Conservation (phyloP, 2,888 invertebrate genomes). For the Idaea biselata region DNA sequence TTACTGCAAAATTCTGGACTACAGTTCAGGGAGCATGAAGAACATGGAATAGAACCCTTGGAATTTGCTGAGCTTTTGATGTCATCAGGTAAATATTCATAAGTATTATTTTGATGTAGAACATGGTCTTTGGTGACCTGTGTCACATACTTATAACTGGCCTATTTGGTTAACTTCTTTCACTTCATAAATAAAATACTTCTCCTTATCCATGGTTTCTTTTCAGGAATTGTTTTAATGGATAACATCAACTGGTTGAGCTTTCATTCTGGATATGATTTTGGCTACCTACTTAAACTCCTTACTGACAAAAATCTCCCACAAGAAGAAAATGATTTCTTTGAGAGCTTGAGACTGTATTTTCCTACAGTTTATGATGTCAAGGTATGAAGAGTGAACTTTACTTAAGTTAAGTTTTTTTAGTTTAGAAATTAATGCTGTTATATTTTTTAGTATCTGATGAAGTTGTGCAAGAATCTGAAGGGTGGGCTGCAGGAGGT, state of each 20-base stretch:
- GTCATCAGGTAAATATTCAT: constrained; percentile 86
- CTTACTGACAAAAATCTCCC: constrained; percentile 96
- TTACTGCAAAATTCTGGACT: constrained; percentile 97
- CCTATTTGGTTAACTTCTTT: too few species aligned
- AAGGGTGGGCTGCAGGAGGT: constrained; percentile 99
- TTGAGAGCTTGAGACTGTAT: constrained; percentile 94
- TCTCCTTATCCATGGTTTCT: constrained; percentile 5
- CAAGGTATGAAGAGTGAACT: constrained; percentile 82
- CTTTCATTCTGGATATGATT: constrained; percentile 99
- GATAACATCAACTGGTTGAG: constrained; percentile 99
- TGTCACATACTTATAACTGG: too few species aligned
- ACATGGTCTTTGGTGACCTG: too few species aligned
- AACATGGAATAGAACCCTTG: constrained; percentile 97
- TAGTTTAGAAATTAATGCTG: constrained; percentile 79
- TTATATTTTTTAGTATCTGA: constrained; percentile 86
- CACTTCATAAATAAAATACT: too few species aligned
- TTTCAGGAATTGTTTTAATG: constrained; percentile 92
- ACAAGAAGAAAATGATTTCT: constrained; percentile 97
- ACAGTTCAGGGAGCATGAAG: constrained; percentile 98
- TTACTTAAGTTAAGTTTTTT: neutral
- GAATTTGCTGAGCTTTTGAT: constrained; percentile 98
- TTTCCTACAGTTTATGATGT: constrained; percentile 99
- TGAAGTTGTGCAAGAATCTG: constrained; percentile 99
- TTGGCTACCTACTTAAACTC: constrained; percentile 97
- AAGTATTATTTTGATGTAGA: neutral